Evolutionary conservation across 2,113 vertebrate species (phyloP).

Genomic region (Hystrix brachyura): DNA sequence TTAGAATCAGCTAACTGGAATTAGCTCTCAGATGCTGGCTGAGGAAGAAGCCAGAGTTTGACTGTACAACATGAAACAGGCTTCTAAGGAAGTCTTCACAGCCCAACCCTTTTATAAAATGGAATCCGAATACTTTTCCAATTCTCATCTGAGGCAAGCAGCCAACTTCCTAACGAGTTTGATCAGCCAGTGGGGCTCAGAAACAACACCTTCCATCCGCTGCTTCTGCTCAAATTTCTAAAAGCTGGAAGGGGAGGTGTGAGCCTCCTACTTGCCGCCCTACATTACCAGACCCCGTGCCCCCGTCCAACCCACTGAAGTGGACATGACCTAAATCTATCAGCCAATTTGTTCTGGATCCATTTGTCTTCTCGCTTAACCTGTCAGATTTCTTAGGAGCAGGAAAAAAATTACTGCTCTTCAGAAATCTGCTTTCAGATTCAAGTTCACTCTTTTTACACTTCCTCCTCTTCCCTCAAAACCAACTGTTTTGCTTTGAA

Average conservation of each 20-base stretch:
- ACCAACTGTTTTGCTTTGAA: neutral
- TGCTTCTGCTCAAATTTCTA: neutral
- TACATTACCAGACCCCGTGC: neutral
- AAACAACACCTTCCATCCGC: neutral
- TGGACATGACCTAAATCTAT: constrained; percentile 29
- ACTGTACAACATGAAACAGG: neutral
- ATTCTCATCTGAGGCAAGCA: constrained; percentile 34
- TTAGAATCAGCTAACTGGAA: no score
- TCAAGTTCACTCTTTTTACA: neutral
- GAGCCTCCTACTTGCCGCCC: neutral
- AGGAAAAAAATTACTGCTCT: neutral
- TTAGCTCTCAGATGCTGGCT: neutral
- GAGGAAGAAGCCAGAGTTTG: neutral
- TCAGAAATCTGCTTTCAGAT: constrained; percentile 51
- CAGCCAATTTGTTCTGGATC: neutral
- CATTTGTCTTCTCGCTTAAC: constrained; percentile 1
- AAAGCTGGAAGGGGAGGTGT: neutral
- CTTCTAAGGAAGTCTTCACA: constrained; percentile 21
- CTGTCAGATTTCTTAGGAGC: neutral
- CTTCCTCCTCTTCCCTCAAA: neutral
- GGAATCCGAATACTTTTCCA: constrained; percentile 4
- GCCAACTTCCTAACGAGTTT: constrained; percentile 42
- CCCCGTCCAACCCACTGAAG: neutral
- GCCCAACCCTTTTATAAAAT: neutral
- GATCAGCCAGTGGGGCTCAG: constrained; percentile 52